These are phyloP conservation scores for Trachops cirrhosus DNA, from an alignment of 2,797 vertebrate species.

Conservation along the genomic window DNA sequence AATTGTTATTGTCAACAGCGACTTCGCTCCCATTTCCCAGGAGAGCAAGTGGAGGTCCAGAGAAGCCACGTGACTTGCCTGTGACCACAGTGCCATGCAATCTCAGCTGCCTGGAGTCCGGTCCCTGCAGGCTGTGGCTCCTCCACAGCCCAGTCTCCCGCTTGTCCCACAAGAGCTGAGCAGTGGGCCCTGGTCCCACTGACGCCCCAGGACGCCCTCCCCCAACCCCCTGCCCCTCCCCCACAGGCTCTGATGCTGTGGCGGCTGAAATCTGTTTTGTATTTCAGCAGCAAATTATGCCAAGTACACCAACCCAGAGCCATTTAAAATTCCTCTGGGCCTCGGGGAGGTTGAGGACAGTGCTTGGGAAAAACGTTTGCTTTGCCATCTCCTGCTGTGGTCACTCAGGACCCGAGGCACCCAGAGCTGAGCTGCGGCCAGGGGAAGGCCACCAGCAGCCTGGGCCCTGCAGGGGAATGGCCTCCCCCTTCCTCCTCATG, in stretches of 20 bases:
- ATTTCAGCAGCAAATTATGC: slow-evolving; percentile 82
- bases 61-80: not conserved
- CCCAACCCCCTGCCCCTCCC: no score
- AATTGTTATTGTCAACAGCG: not conserved
- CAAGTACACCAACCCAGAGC: slow-evolving; percentile 80
- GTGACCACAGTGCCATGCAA: not conserved
- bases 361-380: slow-evolving; percentile 74
- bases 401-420: slow-evolving; percentile 59
- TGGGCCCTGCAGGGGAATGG: not conserved
- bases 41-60: not conserved
- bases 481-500: no score
- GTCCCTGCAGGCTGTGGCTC: not conserved
- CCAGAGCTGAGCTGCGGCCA: slow-evolving; percentile 35
- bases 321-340: slow-evolving; percentile 78
- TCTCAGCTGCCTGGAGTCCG: not conserved
- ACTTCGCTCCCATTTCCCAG: not conserved
- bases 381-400: slow-evolving; percentile 70
- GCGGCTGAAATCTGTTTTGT: slow-evolving; percentile 79
- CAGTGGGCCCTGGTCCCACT: not conserved
- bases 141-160: not conserved
- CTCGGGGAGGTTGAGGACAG: slow-evolving; percentile 77
- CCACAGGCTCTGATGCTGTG: slow-evolving; percentile 64
- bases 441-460: not conserved
- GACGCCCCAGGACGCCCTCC: slow-evolving; percentile 37
- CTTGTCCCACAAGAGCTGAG: slow-evolving; percentile 26